Conservation (phyloP, 1,140 invertebrate genomes). For the Teleopsis dalmanni region DNA sequence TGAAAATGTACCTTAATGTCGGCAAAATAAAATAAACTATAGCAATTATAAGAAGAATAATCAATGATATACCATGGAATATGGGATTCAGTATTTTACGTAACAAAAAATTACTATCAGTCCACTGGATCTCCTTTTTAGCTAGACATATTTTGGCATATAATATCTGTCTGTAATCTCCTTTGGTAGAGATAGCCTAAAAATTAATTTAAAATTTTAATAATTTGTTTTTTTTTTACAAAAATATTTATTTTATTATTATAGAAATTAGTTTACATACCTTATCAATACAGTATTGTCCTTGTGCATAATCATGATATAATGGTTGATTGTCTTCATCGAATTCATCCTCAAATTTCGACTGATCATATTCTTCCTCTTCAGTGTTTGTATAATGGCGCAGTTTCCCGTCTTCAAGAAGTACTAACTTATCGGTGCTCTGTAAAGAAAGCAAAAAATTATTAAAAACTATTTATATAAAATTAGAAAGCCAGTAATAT, state of each 20-base stretch:
- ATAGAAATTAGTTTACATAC: constrained; percentile 35
- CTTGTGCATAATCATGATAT: constrained; percentile 62
- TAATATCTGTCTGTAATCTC: constrained; percentile 42
- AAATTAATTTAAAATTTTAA: constrained; percentile 1
- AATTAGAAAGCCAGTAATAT: too few relatives aligned
- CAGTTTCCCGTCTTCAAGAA: constrained; percentile 61
- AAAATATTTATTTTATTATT: not conserved
- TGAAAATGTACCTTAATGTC: constrained; percentile 51
- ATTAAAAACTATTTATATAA: not conserved
- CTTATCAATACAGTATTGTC: constrained; percentile 73
- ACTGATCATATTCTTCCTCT: constrained; percentile 31
- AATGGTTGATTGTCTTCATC: constrained; percentile 40
- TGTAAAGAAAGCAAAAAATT: constrained; percentile 11
- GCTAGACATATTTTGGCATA: constrained; percentile 70
- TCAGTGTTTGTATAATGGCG: constrained; percentile 56
- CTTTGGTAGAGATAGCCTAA: constrained; percentile 26
- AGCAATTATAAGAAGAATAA: constrained; percentile 62
- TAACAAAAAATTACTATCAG: constrained; percentile 62
- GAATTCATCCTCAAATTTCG: constrained; percentile 42
- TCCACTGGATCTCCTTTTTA: constrained; percentile 58
- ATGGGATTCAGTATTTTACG: constrained; percentile 65
- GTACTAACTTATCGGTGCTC: constrained; percentile 53
- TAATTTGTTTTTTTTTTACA: not conserved
- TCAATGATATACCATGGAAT: constrained; percentile 63
- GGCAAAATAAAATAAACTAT: constrained; percentile 77